phyloP scores from a whole-genome alignment of 1,140 invertebrate species.

The Anastrepha ludens region DNA sequence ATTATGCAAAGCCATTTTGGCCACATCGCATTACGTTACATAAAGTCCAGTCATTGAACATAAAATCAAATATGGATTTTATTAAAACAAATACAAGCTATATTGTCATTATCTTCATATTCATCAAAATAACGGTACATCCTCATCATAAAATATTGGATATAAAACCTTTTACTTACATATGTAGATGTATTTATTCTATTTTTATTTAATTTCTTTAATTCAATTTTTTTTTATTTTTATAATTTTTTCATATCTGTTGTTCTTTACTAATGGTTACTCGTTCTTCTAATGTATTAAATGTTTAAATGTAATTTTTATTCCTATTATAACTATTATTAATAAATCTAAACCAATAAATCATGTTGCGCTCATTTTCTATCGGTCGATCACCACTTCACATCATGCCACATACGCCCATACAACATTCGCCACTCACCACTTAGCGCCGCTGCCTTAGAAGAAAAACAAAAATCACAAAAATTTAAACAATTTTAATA shows the following conservation, averaged over 20 bases:
- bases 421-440: conserved; percentile 34
- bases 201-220: no score
- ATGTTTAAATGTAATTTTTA: not conserved
- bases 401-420: conserved; percentile 14
- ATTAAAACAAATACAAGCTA: no score
- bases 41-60: no score
- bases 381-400: conserved; percentile 45
- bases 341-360: not conserved
- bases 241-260: not conserved
- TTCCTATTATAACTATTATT: not conserved
- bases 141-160: no score
- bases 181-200: no score
- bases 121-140: no score
- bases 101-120: no score
- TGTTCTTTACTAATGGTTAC: not conserved
- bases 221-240: no score
- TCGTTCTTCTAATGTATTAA: not conserved
- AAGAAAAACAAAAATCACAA: not conserved
- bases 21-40: no score
- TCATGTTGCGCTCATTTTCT: conserved; percentile 43
- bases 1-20: no score
- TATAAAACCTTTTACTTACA: no score
- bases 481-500: not conserved
- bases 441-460: conserved; percentile 22
- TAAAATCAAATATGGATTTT: no score